A percentile compares a stretch with the other conserved stretches of the same genome.
Conservation (phyloP, 2,797 vertebrate species). For the Anguilla marmorata region DNA sequence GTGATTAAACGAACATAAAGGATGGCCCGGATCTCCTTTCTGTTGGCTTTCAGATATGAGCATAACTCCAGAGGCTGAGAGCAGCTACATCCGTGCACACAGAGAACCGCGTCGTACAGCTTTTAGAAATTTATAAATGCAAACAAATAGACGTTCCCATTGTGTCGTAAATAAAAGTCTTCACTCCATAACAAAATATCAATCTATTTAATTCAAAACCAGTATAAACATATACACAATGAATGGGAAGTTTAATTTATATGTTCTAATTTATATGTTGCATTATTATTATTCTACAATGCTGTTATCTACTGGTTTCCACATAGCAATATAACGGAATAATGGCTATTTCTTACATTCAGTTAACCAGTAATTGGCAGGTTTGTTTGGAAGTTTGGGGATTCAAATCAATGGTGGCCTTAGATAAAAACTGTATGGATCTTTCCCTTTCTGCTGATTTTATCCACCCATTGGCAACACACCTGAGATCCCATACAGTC, state of each 20-base stretch:
- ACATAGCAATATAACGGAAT: background rate
- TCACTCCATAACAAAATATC: slow-evolving; percentile 34
- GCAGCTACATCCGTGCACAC: background rate
- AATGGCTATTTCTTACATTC: background rate
- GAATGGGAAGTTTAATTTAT: slow-evolving; percentile 27
- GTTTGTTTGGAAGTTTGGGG: slow-evolving; percentile 1
- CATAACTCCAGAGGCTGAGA: background rate
- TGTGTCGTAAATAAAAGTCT: slow-evolving; percentile 18
- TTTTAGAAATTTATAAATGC: background rate
- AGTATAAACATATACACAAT: slow-evolving; percentile 38
- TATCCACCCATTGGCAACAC: background rate
- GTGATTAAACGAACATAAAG: slow-evolving; percentile 2
- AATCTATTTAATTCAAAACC: slow-evolving; percentile 43
- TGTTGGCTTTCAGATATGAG: slow-evolving; percentile 2
- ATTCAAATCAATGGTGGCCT: background rate
- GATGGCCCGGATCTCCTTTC: background rate
- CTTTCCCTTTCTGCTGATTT: background rate
- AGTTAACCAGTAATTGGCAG: slow-evolving; percentile 8
- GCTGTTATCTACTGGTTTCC: slow-evolving; percentile 17
- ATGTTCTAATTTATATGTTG: slow-evolving; percentile 33
- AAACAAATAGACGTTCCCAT: background rate
- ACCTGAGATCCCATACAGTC: background rate
- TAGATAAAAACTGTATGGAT: background rate
- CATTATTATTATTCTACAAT: slow-evolving; percentile 22
- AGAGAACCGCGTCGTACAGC: background rate